These are phyloP conservation scores for Prochilodus magdalenae DNA, from an alignment of 2,113 vertebrate genomes.

Conservation along the genomic window DNA sequence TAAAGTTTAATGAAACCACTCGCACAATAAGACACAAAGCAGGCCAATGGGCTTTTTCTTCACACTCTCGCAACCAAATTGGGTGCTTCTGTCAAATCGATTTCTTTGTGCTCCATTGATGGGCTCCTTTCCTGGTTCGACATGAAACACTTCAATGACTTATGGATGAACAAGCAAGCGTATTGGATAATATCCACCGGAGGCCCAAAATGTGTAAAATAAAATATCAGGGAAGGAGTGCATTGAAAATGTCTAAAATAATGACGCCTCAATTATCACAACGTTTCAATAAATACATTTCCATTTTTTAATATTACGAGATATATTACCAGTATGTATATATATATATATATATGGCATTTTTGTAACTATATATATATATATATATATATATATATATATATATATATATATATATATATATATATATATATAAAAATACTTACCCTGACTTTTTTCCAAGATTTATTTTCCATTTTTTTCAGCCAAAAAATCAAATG, in stretches of 20 bases:
- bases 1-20: conserved; percentile 75
- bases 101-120: conserved; percentile 35
- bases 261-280: not conserved
- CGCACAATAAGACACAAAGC: conserved; percentile 65
- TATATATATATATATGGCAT: too few species aligned
- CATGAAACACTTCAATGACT: not conserved
- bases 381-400: too few species aligned
- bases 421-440: too few species aligned
- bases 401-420: too few species aligned
- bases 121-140: not conserved
- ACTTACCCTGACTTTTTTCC: too few species aligned
- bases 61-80: conserved; percentile 48
- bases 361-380: too few species aligned
- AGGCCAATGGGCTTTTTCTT: conserved; percentile 27
- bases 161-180: not conserved
- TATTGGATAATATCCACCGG: not conserved
- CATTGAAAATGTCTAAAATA: not conserved
- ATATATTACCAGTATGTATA: too few species aligned
- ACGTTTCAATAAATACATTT: too few species aligned
- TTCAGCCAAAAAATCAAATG: too few species aligned
- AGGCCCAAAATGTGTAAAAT: not conserved
- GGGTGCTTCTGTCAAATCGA: conserved; percentile 49
- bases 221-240: too few species aligned
- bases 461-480: too few species aligned
- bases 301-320: too few species aligned